phyloP scores from a whole-genome alignment of 1,140 invertebrate genomes.

The Achatina immaculata region DNA sequence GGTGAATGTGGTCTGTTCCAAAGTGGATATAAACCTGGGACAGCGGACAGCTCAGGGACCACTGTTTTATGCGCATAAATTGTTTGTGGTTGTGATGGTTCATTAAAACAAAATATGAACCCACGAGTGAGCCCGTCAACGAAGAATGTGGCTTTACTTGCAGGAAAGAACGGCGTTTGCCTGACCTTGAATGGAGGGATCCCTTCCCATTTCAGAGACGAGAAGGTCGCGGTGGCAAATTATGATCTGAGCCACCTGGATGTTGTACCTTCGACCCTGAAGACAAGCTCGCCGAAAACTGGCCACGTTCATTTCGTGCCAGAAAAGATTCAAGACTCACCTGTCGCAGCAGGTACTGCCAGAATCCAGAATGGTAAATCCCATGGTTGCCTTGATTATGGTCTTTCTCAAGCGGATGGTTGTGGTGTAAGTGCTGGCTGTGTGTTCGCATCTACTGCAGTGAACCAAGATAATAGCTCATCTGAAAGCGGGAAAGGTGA shows the following conservation, averaged over 20 bases:
- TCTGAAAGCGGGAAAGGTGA: background rate
- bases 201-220: slow-evolving; percentile 23
- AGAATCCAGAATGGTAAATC: background rate
- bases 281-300: background rate
- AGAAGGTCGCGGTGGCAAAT: background rate
- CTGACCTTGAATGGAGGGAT: slow-evolving; percentile 15
- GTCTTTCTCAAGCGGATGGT: background rate
- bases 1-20: no score
- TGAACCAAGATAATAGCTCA: background rate
- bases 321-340: background rate
- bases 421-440: background rate
- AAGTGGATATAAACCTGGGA: no score
- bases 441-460: background rate
- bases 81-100: background rate
- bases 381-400: background rate
- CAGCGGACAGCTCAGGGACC: no score
- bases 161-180: slow-evolving; percentile 23
- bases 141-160: background rate
- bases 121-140: slow-evolving; percentile 25
- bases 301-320: slow-evolving; percentile 1
- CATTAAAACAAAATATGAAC: slow-evolving; percentile 16
- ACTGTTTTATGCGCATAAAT: no score
- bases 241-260: slow-evolving; percentile 20
- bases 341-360: background rate
- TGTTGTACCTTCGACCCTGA: background rate